Evolutionary conservation across 1,140 invertebrate genomes (phyloP).

Genomic region (Rhysida immarginata): DNA sequence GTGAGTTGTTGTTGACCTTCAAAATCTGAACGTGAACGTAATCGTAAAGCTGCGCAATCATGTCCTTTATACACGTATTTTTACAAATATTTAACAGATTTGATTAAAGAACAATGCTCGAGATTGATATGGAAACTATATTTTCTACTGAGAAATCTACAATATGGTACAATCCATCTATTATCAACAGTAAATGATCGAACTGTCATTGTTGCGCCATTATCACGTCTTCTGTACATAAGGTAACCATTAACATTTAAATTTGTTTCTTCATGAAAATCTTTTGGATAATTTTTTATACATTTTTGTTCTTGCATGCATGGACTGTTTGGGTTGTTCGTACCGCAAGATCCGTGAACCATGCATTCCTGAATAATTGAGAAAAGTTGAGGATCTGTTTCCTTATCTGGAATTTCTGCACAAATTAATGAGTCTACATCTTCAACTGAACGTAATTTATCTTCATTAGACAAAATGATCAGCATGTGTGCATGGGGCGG

Average conservation of each 20-base stretch:
- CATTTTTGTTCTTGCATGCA: conserved; percentile 16
- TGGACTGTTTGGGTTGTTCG: conserved; percentile 2
- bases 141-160: not conserved
- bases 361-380: not conserved
- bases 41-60: not conserved
- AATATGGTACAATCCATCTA: not conserved
- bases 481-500: conserved; percentile 37
- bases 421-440: no score
- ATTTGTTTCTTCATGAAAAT: not conserved
- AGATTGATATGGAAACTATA: not conserved
- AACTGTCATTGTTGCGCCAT: not conserved
- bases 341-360: no score
- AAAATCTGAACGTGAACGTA: not conserved
- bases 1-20: not conserved
- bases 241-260: not conserved
- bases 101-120: not conserved
- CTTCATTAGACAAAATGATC: conserved; percentile 21
- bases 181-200: not conserved
- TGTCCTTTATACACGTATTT: no score
- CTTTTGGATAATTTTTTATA: conserved; percentile 8
- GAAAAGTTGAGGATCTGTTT: not conserved
- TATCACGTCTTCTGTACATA: not conserved
- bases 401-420: conserved; percentile 38
- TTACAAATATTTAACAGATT: not conserved
- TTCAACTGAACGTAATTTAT: not conserved